Base-by-base conservation (phyloP, 2,888 invertebrate species). In the Pasiphila rectangulata region DNA sequence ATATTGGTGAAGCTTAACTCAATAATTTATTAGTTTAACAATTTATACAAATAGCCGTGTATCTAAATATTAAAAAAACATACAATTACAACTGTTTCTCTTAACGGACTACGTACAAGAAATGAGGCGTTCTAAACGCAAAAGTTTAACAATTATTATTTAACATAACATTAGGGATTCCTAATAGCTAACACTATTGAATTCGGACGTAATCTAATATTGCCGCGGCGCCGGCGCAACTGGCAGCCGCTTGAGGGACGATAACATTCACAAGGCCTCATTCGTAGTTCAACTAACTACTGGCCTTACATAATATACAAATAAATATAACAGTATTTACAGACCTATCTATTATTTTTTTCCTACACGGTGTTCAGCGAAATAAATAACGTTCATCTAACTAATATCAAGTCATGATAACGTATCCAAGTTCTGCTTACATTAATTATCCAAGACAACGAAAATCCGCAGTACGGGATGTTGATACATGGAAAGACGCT, bases 171-270 rank as follows among this genome's bases (percentile, higher is more conserved):
- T 43, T 29, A 44, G 70, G 74, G 32, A 32, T 32, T 32, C 1
- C 9, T 32, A 71, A 67, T 77, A 79, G 63, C 62, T 73, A 74
- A 48, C 20, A 64, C 68, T 75, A 75, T 59, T 67, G 69, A 68
- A 63, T 69, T 70, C 76, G 87, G 87, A 88, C 87, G 87, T 86
- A 82, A 82, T 83, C 85, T 85, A 86, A 77, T 88, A 88, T 88
- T 88, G 87, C 87, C 76, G 78, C 83, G 86, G 86, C 70, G 42
- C 42, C n/a, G n/a, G n/a, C n/a, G n/a, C n/a, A n/a, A 37, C 17
- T 7, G 54, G 50, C 60, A 70, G 79, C 83, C 77, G 50, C 83
- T 61, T 78, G 55, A 58, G 70, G 86, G 87, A 87, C 87, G 87
- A 82, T 70, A 78, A 61, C 54, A 67, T 77, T 57, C 45, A 37